A percentile compares a stretch with the other conserved stretches of the same genome.
phyloP scores from a whole-genome alignment of 1,140 invertebrate genomes.

The Acromyrmex echinatior region DNA sequence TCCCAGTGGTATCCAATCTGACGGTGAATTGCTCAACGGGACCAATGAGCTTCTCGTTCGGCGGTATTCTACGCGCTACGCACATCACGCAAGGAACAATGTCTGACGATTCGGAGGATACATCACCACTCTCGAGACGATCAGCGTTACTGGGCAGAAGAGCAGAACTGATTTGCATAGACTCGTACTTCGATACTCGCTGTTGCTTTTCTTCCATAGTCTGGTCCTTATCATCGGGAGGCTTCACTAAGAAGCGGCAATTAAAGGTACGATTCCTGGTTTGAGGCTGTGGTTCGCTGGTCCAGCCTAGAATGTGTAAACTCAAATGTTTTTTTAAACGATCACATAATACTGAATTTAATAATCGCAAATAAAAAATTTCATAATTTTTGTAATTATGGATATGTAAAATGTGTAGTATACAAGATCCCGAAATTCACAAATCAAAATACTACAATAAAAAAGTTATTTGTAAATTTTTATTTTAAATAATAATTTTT shows the following conservation, averaged over 20 bases:
- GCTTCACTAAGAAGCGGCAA: conserved; percentile 95
- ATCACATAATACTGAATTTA: not conserved
- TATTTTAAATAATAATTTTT: no score
- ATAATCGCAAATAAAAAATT: not conserved
- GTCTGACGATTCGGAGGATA: conserved; percentile 87
- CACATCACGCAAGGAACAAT: conserved; percentile 91
- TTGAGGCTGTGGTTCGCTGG: conserved; percentile 85
- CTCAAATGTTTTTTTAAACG: not conserved
- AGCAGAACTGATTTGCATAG: conserved; percentile 90
- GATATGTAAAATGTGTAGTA: not conserved
- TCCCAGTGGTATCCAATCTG: conserved; percentile 94
- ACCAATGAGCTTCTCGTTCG: conserved; percentile 92
- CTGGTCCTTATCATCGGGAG: conserved; percentile 91
- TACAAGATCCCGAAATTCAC: no score
- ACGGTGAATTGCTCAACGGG: conserved; percentile 96
- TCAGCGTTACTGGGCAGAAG: conserved; percentile 87
- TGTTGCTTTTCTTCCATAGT: conserved; percentile 93
- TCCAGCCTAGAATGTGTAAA: conserved; percentile 85
- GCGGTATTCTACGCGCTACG: conserved; percentile 93
- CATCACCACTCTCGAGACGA: conserved; percentile 86
- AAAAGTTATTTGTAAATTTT: no score
- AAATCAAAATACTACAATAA: no score
- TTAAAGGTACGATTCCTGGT: conserved; percentile 91
- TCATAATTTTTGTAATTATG: not conserved
- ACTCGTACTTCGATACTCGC: conserved; percentile 91